Base-by-base conservation (phyloP, 2,888 invertebrate genomes). In the Trichopoda pennipes region DNA sequence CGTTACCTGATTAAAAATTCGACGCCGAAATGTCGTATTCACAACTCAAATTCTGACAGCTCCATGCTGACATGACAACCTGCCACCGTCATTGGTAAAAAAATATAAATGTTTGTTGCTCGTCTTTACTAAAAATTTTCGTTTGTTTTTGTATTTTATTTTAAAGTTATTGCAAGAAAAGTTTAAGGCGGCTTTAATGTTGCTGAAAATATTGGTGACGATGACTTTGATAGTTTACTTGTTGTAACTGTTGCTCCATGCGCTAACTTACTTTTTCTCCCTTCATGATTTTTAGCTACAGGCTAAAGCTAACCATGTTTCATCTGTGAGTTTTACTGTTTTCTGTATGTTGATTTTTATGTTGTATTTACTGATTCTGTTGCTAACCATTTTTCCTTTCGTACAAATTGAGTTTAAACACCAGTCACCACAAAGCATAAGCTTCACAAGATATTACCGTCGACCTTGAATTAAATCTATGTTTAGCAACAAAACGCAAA, bases 21-120 rank as follows among this genome's bases (percentile, higher is more conserved):
- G 79, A 75, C 84, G 80, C 83, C 82, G 82, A 84, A 84, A 84
- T 85, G 85, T 77, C 84, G 85, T 86, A 85, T 85, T 85, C 85
- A 84, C 87, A 85, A 85, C 86, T 86, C 85, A 86, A 88, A 87
- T 88, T 88, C 89, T 88, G 88, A 89, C 88, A 88, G 89, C 85
- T 86, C 86, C 83, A 85, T 76, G 81, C 88, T 86, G 87, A 88
- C 88, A 89, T 89, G 89, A 88, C 88, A 88, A 85, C 86, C 89
- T 88, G 88, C 89, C 89, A 79, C 81, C 79, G 76, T 79, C 84
- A 76, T 79, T 81, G 81, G 72, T 51, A 63, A 75, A 73, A 75
- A 73, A 79, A 82, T 79, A 75, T 81, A 74, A 58, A 78, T 73
- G 75, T 66, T 61, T 56, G 63, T 28, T 32, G 66, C 10, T 38